Evolutionary conservation across 2,113 vertebrate genomes (phyloP).

Genomic region (Loxodonta africana): DNA sequence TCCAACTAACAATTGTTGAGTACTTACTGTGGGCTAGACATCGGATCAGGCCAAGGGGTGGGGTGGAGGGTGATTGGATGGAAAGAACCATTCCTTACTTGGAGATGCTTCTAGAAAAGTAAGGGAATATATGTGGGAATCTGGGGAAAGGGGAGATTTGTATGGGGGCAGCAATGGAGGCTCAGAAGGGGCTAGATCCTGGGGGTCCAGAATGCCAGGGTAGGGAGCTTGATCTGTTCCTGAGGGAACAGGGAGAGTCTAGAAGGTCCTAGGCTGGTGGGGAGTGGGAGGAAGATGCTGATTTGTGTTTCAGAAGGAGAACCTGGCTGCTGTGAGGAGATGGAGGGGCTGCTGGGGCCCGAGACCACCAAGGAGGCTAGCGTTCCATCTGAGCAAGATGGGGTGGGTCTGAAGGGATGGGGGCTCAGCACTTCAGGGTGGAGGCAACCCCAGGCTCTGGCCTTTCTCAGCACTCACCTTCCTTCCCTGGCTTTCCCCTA

Average conservation of each 20-base stretch:
- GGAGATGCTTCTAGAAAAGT: neutral
- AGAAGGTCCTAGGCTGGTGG: neutral
- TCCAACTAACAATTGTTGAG: neutral
- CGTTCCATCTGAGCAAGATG: neutral
- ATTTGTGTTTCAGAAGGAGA: neutral
- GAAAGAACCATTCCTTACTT: neutral
- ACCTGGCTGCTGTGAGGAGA: neutral
- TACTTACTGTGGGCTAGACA: neutral
- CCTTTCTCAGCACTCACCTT: neutral
- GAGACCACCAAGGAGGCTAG: neutral
- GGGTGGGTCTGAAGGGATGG: neutral
- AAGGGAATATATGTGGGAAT: fast-evolving
- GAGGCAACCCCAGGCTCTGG: neutral
- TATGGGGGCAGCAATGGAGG: neutral
- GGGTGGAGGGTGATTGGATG: neutral
- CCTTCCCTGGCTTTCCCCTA: neutral
- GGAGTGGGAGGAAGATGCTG: neutral
- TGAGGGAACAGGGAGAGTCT: fast-evolving
- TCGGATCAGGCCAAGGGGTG: neutral
- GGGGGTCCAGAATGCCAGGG: neutral
- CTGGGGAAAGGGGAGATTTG: neutral
- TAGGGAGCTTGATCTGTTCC: neutral
- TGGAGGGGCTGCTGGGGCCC: neutral
- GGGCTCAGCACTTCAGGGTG: neutral
- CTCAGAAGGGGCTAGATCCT: fast-evolving